A percentile compares a stretch with the other conserved stretches of the same genome.
Evolutionary conservation across 2,113 vertebrate species (phyloP).

Genomic region (Ophthalmolycus amberensis): DNA sequence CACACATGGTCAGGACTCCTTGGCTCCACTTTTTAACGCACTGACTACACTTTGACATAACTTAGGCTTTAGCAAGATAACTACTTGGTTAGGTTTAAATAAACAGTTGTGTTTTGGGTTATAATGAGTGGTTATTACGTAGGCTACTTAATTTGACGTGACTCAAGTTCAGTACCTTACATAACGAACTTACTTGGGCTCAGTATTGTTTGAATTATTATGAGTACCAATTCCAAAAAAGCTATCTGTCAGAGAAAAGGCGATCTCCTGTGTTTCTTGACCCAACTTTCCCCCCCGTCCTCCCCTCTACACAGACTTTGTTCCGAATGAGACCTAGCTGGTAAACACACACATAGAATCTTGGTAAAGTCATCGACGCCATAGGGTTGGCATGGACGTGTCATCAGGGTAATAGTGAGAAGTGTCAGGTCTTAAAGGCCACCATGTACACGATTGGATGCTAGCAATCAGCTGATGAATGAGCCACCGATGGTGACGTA

Average conservation of each 20-base stretch:
- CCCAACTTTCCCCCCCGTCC: not conserved
- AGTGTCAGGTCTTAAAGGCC: slow-evolving; percentile 25
- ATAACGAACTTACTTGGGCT: not conserved
- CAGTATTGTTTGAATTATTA: not conserved
- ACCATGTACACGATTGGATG: slow-evolving; percentile 12
- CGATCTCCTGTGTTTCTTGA: not conserved
- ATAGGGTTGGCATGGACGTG: not conserved
- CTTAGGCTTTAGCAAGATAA: not conserved
- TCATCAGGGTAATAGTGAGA: not conserved
- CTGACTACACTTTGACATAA: no score
- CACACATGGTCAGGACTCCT: not conserved
- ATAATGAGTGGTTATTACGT: not conserved
- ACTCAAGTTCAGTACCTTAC: not conserved
- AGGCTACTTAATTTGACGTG: not conserved
- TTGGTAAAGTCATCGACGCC: not conserved
- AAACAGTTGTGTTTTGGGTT: not conserved
- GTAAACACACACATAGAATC: not conserved
- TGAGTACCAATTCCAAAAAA: not conserved
- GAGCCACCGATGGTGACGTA: slow-evolving; percentile 20
- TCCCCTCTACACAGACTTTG: no score
- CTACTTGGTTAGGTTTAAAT: not conserved
- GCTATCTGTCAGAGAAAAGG: no score
- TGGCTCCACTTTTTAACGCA: not conserved
- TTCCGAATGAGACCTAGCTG: no score
- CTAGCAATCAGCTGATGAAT: slow-evolving; percentile 37